Percentiles rank a stretch among this genome's conserved stretches.
Evolutionary conservation across 2,113 vertebrate species (phyloP).

Genomic region (Fukomys damarensis): DNA sequence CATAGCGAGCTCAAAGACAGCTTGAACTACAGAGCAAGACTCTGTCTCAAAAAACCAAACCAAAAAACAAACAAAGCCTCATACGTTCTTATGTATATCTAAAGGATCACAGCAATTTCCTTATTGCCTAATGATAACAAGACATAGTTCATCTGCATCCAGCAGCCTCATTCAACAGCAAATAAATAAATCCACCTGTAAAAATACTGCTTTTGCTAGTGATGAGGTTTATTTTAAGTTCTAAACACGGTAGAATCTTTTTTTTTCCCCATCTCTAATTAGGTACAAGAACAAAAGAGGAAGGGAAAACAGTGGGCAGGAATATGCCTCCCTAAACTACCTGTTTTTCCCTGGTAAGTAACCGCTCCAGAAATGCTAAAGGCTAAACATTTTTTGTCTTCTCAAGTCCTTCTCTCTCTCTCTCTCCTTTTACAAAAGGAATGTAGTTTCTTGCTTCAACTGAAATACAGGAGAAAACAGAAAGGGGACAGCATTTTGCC

Average conservation of each 20-base stretch:
- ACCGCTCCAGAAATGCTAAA: conserved; percentile 23
- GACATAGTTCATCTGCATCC: conserved; percentile 53
- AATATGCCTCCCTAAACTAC: not conserved
- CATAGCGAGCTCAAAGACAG: too few relatives aligned
- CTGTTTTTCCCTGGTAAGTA: not conserved
- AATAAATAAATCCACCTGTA: not conserved
- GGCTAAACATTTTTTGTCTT: conserved; percentile 9
- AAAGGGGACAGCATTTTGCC: not conserved
- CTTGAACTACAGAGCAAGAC: too few relatives aligned
- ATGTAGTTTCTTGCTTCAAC: not conserved
- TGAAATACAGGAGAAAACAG: not conserved
- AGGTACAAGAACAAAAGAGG: conserved; percentile 40
- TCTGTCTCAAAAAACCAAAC: too few relatives aligned
- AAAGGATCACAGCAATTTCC: conserved; percentile 64
- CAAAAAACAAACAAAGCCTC: not conserved
- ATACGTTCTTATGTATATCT: conserved; percentile 41
- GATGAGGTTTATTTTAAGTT: conserved; percentile 40
- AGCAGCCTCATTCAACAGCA: conserved; percentile 28
- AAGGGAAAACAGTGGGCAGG: not conserved
- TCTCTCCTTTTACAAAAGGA: not conserved
- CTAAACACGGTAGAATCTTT: not conserved
- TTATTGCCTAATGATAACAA: conserved; percentile 56
- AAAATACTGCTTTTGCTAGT: not conserved
- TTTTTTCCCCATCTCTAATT: not conserved
- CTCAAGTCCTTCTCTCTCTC: not conserved